Base-by-base conservation (phyloP, 2,888 invertebrate genomes). In the Acanthosepion pharaonis region DNA sequence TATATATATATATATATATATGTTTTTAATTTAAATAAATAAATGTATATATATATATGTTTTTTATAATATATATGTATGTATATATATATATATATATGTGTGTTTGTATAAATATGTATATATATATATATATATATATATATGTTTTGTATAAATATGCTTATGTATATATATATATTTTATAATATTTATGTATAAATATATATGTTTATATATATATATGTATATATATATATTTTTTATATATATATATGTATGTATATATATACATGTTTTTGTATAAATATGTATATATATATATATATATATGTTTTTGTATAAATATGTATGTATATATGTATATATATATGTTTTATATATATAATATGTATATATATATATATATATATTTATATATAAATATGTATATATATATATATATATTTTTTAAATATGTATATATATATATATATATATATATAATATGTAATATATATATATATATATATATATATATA, bases 271-370 rank as follows among this genome's bases (percentile, higher is more conserved):
- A 91, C 3, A 91, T 91, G 1, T n/a, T n/a, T n/a, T n/a, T n/a
- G 2, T 91, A 91, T 91, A n/a, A 3, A 91, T n/a, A 42, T 91
- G 0, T 91, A 91, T 91, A 91, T 91, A 91, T 91, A 33, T 91
- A 8, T 91, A 33, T 91, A 25, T 9, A 91, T 1, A 18, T n/a
- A 91, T 91, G 20, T n/a, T n/a, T 42, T 18, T 5, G 51, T 51
- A 51, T n/a, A 3, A 1, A 42, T 91, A 91, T n/a, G n/a, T n/a
- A 11, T 91, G 6, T 3, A 91, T n/a, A 0, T 91, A 91, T 15
- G 42, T 91, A 91, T 33, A 42, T 91, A 91, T 91, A 91, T 91
- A 33, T n/a, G n/a, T n/a, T n/a, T n/a, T 91, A 42, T 91, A 91
- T 91, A 23, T 91, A 91, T 42, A 91, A 0, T 91, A 91, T 91